Evolutionary conservation across 2,797 vertebrate genomes (phyloP).

Genomic region (Tauraco hartlaubi): DNA sequence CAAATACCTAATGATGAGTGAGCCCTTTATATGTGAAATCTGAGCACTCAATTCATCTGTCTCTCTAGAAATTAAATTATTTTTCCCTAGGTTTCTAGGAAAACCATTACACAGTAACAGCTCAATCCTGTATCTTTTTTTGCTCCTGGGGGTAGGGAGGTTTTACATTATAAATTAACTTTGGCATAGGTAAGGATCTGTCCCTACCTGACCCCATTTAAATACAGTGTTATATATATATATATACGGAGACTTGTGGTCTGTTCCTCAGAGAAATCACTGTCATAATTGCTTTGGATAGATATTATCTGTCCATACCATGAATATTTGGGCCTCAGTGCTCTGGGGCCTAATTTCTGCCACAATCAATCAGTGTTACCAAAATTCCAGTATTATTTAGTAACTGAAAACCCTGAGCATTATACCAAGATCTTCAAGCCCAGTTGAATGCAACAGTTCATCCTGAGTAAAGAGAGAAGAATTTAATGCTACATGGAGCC

Average conservation of each 20-base stretch:
- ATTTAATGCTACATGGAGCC: background rate
- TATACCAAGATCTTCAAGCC: background rate
- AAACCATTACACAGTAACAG: background rate
- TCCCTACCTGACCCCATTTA: background rate
- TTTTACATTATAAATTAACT: background rate
- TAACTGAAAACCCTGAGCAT: background rate
- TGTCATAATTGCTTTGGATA: conserved; percentile 1
- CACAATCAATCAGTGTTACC: background rate
- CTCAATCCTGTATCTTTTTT: background rate
- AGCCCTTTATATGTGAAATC: background rate
- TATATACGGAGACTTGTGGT: background rate
- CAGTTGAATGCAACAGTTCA: background rate
- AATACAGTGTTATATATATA: background rate
- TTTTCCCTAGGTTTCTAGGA: background rate
- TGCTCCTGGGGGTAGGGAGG: background rate
- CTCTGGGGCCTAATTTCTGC: conserved; percentile 6
- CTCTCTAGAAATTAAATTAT: background rate
- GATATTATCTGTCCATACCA: background rate
- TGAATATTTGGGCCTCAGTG: conserved; percentile 1
- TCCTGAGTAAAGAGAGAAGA: background rate
- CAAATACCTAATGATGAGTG: background rate
- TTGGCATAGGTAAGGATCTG: background rate
- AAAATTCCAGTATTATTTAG: background rate
- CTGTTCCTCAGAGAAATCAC: conserved; percentile 11
- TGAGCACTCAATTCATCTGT: background rate